Evolutionary conservation across 2,888 invertebrate species (phyloP).

Genomic region (Meteorus cinctellus): DNA sequence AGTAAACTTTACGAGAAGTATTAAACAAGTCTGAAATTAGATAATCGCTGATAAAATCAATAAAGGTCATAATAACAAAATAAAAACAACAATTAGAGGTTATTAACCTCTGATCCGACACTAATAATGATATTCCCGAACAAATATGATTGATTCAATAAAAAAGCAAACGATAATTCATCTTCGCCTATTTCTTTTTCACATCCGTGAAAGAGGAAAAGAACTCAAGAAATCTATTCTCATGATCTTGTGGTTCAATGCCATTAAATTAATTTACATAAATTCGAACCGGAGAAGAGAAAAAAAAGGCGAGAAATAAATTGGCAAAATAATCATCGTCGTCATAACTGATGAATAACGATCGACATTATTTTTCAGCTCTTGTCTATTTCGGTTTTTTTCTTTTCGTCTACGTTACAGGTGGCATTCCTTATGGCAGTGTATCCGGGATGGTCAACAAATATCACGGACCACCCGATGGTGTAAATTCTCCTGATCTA

Average conservation of each 20-base stretch:
- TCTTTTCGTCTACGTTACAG: constrained; percentile 65
- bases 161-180: not conserved
- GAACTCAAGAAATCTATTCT: not conserved
- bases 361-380: not conserved
- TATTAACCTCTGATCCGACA: too few relatives aligned
- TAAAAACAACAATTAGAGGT: too few relatives aligned
- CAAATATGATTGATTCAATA: not conserved
- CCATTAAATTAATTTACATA: not conserved
- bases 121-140: too few relatives aligned
- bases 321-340: not conserved
- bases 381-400: not conserved
- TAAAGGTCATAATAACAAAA: too few relatives aligned
- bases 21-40: too few relatives aligned
- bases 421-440: constrained; percentile 80
- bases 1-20: too few relatives aligned
- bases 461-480: constrained; percentile 62
- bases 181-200: not conserved
- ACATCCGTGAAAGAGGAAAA: not conserved
- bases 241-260: not conserved
- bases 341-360: constrained; percentile 4
- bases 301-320: not conserved
- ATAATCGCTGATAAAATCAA: too few relatives aligned
- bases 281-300: not conserved
- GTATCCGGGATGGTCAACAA: constrained; percentile 77
- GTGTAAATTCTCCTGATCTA: not conserved